Base-by-base conservation (phyloP, 1,140 invertebrate genomes). In the Danaus plexippus region DNA sequence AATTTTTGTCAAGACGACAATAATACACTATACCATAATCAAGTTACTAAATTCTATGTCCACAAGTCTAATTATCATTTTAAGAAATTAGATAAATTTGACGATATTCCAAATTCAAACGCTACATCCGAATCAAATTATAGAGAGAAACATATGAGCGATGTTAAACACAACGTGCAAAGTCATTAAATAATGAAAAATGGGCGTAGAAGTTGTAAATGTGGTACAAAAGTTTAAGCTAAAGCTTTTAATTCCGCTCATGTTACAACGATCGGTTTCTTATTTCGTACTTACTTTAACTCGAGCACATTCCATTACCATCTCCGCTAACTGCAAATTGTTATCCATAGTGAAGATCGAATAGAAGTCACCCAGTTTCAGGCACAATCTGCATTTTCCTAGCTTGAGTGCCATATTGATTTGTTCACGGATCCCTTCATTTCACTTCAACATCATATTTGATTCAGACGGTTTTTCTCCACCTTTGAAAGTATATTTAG, bases 301-400 rank as follows among this genome's bases (percentile, higher is more conserved):
- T 51, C 87, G 79, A 18, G 88, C 79, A 71, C 89, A 90, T 68
- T 89, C 88, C 89, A 90, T 90, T 54, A 89, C 83, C 87, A 89
- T 89, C 66, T 89, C 88, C 12, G 89, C 86, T 22, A 90, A 73
- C 69, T 89, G 88, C 18, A 89, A 62, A 51, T 81, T 77, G 67
- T 87, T 88, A 69, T 87, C 85, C 64, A 80, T 67, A 51, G 85
- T 83, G 59, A 88, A 88, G 63, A 88, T 88, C 57, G 87, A 88
- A 63, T 87, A 88, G 62, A 88, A 88, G 57, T 88, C 87, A 43
- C 87, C 87, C 22, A 88, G 77, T 68, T 88, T 88, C 67, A 88
- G 80, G 70, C 87, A 88, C 47, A 88, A 78, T 65, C 87, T 82
- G 67, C 87, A 88, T 79, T 88, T 88, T 73, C 87, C 86, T 51